Conservation (phyloP, 2,888 invertebrate genomes). For the Sericinus montela region DNA sequence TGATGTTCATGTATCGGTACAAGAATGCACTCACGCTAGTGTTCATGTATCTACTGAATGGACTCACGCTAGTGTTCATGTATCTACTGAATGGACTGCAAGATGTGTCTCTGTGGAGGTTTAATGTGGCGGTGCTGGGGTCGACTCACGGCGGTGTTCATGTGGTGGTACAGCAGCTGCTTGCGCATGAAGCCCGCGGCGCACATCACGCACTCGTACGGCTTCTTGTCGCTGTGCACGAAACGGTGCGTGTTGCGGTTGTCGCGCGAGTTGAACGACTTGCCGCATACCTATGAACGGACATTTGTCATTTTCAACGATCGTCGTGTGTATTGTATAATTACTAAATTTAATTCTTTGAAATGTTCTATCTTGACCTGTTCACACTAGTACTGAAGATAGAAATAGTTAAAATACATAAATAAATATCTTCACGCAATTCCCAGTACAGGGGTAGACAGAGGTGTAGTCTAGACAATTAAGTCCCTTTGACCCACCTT, state of each 20-base stretch:
- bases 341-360: neutral
- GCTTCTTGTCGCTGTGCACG: constrained; percentile 92
- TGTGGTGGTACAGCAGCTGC: constrained; percentile 86
- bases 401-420: too few relatives aligned
- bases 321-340: neutral
- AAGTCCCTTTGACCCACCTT: too few relatives aligned
- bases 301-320: neutral
- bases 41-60: neutral
- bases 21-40: constrained; percentile 85
- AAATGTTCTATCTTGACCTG: too few relatives aligned
- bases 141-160: constrained; percentile 80
- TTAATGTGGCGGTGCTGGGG: neutral
- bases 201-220: constrained; percentile 90
- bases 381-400: too few relatives aligned
- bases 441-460: too few relatives aligned
- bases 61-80: neutral
- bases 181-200: constrained; percentile 92
- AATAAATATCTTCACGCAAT: too few relatives aligned
- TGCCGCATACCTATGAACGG: constrained; percentile 84
- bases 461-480: too few relatives aligned
- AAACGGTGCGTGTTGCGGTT: constrained; percentile 92
- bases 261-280: constrained; percentile 90
- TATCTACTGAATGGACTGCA: too few relatives aligned
- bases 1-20: constrained; percentile 86
- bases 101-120: neutral